Conservation (phyloP, 1,140 invertebrate species). For the Tetramorium simillimum region DNA sequence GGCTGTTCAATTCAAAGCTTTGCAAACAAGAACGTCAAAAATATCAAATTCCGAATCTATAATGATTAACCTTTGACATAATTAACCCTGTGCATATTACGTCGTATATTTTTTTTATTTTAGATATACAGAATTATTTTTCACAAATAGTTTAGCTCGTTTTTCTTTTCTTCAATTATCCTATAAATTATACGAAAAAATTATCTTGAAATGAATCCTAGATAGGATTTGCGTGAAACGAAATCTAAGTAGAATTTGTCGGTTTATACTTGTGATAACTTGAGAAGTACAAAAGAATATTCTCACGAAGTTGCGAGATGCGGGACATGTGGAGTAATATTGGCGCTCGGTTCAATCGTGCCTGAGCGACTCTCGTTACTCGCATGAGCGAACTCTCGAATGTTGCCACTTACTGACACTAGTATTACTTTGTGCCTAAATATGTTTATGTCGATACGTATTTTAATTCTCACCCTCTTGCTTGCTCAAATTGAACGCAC, state of each 20-base stretch:
- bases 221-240: background rate
- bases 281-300: slow-evolving; percentile 62
- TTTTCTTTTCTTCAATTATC: background rate
- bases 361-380: slow-evolving; percentile 80
- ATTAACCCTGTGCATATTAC: background rate
- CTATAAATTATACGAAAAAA: background rate
- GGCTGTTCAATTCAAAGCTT: background rate
- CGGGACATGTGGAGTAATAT: slow-evolving; percentile 74
- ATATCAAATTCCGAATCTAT: background rate
- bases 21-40: background rate
- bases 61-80: background rate
- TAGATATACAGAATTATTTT: background rate
- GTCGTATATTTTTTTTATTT: background rate
- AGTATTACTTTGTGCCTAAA: slow-evolving; percentile 52
- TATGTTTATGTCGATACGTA: slow-evolving; percentile 66
- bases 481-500: background rate
- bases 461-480: background rate
- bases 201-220: background rate
- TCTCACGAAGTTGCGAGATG: slow-evolving; percentile 80
- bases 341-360: slow-evolving; percentile 69
- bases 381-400: slow-evolving; percentile 80
- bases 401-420: slow-evolving; percentile 77
- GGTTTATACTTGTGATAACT: slow-evolving; percentile 7
- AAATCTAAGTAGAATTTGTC: background rate
- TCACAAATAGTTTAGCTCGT: background rate